Base-by-base conservation (phyloP, 2,888 invertebrate genomes). In the Agrochola circellaris region DNA sequence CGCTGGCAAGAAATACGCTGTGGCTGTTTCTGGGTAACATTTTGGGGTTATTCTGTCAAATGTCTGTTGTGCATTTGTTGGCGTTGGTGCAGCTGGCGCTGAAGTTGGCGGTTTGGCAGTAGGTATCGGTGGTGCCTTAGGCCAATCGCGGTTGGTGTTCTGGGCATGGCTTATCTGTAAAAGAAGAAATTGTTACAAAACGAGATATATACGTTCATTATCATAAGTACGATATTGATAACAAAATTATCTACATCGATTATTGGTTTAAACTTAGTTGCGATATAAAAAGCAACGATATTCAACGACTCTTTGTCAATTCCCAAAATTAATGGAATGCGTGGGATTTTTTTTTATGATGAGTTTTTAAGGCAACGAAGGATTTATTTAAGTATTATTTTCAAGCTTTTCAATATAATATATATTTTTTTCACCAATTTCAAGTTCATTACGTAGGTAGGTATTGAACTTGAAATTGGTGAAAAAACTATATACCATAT, bases 1-100 rank as follows among this genome's bases (percentile, higher is more conserved):
- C 3, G 87, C 75, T 1, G 90, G 88, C 45, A 92, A 54, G 58
- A 90, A 92, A 81, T 91, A 92, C 0, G 87, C 92, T 15, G 67
- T 86, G 0, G 92, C 90, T 0, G 89, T 85, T 66, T 89, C 79
- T 34, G 91, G 89, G 8, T 79, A 86, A 60, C 89, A 87, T 85
- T 88, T 91, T 62, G 90, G 84, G 8, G 65, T 73, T 20, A 45
- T 61, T 68, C 38, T 62, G 30, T 77, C 78, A 75, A 73, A 54
- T 64, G n/a, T 70, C 78, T 73, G 34, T 4, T 34, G 65, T 71
- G 26, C 34, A 34, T 74, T 68, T 45, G 62, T 66, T 75, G 77
- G 68, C 7, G 45, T 20, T 65, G 65, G 23, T 60, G 54, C 20
- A n/a, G 1, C 65, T 68, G 79, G 15, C 5, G 23, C 3, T 65